Evolutionary conservation across 2,113 vertebrate species (phyloP).

Genomic region (Sinosuthora webbiana): DNA sequence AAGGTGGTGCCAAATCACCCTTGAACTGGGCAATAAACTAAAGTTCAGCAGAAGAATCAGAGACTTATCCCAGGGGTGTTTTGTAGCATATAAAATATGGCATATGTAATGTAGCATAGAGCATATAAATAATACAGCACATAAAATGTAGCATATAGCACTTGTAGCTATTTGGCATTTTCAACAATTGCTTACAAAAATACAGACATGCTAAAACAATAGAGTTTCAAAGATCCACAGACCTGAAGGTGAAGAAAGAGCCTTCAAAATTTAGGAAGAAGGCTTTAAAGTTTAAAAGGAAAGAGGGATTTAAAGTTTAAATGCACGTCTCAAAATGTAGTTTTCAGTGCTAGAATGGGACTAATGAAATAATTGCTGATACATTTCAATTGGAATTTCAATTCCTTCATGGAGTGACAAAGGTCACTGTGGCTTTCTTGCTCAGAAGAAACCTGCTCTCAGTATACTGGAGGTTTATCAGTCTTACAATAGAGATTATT

Average conservation of each 20-base stretch:
- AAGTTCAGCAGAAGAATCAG: neutral
- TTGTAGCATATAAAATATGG: neutral
- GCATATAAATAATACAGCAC: neutral
- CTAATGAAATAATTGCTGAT: neutral
- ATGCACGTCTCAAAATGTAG: neutral
- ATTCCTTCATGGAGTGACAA: neutral
- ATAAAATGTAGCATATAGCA: neutral
- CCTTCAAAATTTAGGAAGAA: neutral
- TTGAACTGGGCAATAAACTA: neutral
- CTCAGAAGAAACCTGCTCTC: neutral
- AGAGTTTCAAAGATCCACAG: neutral
- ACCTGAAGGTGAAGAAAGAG: neutral
- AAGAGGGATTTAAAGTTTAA: neutral
- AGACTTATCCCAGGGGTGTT: neutral
- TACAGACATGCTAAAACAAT: neutral
- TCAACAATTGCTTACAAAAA: neutral
- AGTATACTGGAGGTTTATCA: neutral
- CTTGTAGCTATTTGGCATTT: neutral
- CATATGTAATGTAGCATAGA: neutral
- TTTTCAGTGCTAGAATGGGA: neutral
- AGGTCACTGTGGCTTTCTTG: neutral
- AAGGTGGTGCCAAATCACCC: neutral
- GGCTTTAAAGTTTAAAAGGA: neutral
- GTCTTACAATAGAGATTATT: neutral
- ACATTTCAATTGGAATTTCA: neutral